Evolutionary conservation across 2,888 invertebrate species (phyloP), one percentile per base, ranked within the genome.

Genomic region (Brachynemurus nebulosus): DNA sequence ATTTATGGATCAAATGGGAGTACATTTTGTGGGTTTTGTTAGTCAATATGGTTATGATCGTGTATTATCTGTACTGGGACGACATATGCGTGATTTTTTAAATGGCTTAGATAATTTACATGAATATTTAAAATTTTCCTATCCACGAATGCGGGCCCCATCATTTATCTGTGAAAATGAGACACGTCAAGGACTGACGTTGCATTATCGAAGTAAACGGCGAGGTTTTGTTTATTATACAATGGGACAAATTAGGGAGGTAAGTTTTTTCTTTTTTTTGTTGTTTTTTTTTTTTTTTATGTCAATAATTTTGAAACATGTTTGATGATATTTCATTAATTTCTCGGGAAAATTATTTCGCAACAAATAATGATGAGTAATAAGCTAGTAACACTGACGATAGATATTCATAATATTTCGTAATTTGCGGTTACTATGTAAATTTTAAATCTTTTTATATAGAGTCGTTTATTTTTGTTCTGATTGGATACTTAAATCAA

Each of bases 161-260:
- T 92, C 92, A 43, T 97, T 97, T 63, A 95, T 93, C 54, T 93
- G 93, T 58, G 95, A 95, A 63, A 90, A 92, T 59, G 96, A 97
- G 63, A 88, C 90, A 0, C 74, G 85, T 45, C 84, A 86, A 57
- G 96, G 96, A 1, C 68, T 97, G 48, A 91, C 91, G 1, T 69
- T 97, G 46, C 96, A 96, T 66, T 93, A 93, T 64, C 72, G 92
- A 43, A 92, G 91, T 53, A 92, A 91, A 62, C 70, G 96, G 50
- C 75, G 88, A 49, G 96, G 96, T 0, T 96, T 92, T 61, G 84
- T 95, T 4, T 90, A 90, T 64, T 97, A 97, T 60, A 92, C 95
- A 5, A 93, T 93, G 83, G 96, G 95, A 2, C 93, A 93, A 65
- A 92, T 95, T 51, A 72, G 86, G 60, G 88, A 85, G 72, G 82